Percentiles rank a stretch among this genome's conserved stretches.
These are phyloP conservation scores for Micrasema longulum DNA, from an alignment of 1,140 invertebrate species.

Conservation along the genomic window DNA sequence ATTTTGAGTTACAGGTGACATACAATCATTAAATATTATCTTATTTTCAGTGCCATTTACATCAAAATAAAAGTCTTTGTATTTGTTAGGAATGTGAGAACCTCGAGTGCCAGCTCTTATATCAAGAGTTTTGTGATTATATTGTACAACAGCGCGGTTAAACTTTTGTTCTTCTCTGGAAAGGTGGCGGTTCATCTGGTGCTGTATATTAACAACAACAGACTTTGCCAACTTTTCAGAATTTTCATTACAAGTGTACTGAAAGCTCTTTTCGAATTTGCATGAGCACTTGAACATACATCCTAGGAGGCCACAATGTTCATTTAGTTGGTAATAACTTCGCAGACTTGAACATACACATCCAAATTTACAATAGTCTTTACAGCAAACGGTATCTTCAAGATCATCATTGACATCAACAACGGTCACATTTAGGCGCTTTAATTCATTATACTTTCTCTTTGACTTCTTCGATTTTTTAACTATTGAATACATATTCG, in stretches of 20 bases:
- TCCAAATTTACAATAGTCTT: slow-evolving; percentile 62
- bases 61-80: slow-evolving; percentile 57
- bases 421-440: slow-evolving; percentile 61
- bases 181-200: slow-evolving; percentile 61
- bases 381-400: slow-evolving; percentile 56
- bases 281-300: slow-evolving; percentile 67
- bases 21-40: too few relatives aligned
- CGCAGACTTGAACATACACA: slow-evolving; percentile 65
- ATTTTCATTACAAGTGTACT: slow-evolving; percentile 43
- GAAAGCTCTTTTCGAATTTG: slow-evolving; percentile 50
- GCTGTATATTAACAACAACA: slow-evolving; percentile 59
- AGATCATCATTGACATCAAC: slow-evolving; percentile 57
- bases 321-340: slow-evolving; percentile 51
- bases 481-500: slow-evolving; percentile 44
- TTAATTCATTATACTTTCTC: slow-evolving; percentile 57
- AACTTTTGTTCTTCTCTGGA: slow-evolving; percentile 62
- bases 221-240: slow-evolving; percentile 54
- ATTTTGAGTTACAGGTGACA: too few relatives aligned
- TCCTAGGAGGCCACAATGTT: slow-evolving; percentile 61
- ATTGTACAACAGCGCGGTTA: slow-evolving; percentile 62
- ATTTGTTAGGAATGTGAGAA: slow-evolving; percentile 59
- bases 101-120: slow-evolving; percentile 58
- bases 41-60: slow-evolving; percentile 36
- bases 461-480: slow-evolving; percentile 52
- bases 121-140: slow-evolving; percentile 61